Conservation (phyloP, 2,888 invertebrate genomes). For the Merodon equestris region DNA sequence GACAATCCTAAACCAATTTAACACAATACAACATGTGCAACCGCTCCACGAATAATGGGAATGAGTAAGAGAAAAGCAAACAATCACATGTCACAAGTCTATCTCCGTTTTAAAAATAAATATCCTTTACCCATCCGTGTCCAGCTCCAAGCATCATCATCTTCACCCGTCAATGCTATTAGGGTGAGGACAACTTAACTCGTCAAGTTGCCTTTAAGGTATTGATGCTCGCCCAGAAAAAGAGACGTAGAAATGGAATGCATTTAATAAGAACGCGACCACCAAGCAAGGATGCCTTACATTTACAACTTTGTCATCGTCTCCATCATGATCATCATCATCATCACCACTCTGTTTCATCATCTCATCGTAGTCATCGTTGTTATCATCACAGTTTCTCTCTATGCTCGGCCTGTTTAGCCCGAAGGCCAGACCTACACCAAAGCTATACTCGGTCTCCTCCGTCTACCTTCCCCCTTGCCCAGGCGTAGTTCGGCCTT, state of each 20-base stretch:
- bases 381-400: conserved; percentile 7
- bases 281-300: conserved; percentile 16
- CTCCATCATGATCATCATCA: conserved; percentile 46
- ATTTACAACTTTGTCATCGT: conserved; percentile 48
- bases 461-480: not conserved
- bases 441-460: conserved; percentile 39
- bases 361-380: conserved; percentile 10
- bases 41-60: no score
- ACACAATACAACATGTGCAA: no score
- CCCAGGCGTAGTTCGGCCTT: conserved; percentile 21
- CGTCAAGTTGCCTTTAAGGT: conserved; percentile 52
- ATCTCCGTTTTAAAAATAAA: conserved; percentile 4
- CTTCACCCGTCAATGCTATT: conserved; percentile 19
- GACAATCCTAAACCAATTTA: no score
- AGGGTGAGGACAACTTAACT: conserved; percentile 50
- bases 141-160: conserved; percentile 5
- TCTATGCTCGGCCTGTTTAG: conserved; percentile 26
- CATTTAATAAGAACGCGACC: conserved; percentile 55
- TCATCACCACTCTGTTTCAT: conserved; percentile 19
- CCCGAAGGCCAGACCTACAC: conserved; percentile 60
- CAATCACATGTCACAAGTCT: conserved; percentile 4
- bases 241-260: conserved; percentile 43
- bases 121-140: conserved; percentile 5
- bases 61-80: not conserved
- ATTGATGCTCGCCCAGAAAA: conserved; percentile 39